Evolutionary conservation across 1,140 invertebrate species (phyloP).

Genomic region (Lucilia cuprina): DNA sequence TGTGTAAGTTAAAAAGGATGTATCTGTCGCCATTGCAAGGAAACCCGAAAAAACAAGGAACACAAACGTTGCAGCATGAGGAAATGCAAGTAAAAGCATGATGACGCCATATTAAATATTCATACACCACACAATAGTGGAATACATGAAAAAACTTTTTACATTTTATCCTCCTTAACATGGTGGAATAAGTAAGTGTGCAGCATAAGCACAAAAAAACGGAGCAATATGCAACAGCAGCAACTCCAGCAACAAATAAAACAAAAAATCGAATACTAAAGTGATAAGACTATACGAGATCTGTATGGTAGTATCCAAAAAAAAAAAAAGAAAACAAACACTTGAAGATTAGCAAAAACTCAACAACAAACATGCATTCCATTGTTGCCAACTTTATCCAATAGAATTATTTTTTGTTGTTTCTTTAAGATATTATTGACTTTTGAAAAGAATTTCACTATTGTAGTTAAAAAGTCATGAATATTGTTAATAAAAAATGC

Average conservation of each 20-base stretch:
- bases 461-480: not conserved
- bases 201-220: conserved; percentile 11
- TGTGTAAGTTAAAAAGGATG: not conserved
- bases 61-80: not conserved
- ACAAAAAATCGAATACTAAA: not conserved
- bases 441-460: not conserved
- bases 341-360: not conserved
- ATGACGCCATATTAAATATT: conserved; percentile 52
- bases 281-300: not conserved
- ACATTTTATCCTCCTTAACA: conserved; percentile 25
- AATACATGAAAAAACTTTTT: conserved; percentile 37
- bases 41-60: not conserved
- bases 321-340: not conserved
- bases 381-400: not conserved
- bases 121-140: conserved; percentile 44
- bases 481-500: no score
- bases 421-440: not conserved
- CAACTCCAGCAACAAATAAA: not conserved
- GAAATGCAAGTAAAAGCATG: not conserved
- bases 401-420: not conserved
- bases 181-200: not conserved
- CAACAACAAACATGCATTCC: not conserved
- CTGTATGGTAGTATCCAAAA: not conserved
- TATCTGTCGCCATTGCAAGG: not conserved
- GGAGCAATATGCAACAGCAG: not conserved